phyloP scores from a whole-genome alignment of 2,888 invertebrate genomes.

The Lypha dubia region DNA sequence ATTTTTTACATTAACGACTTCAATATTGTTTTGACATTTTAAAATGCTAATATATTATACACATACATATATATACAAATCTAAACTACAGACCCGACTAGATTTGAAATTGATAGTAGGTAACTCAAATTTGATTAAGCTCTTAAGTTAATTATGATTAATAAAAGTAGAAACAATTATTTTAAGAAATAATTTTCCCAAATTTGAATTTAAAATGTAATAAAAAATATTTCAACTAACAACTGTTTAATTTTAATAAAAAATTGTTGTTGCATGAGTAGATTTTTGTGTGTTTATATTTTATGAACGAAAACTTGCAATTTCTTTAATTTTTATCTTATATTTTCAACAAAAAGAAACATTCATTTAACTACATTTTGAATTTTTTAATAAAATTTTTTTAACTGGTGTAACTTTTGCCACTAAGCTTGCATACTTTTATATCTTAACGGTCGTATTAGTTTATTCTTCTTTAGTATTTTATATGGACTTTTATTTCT shows the following conservation, averaged over 20 bases:
- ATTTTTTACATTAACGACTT: slow-evolving; percentile 33
- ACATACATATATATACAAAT: slow-evolving; percentile 46
- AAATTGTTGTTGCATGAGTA: slow-evolving; percentile 1
- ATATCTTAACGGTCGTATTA: slow-evolving; percentile 7
- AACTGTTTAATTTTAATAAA: slow-evolving; percentile 7
- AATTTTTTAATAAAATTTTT: neutral
- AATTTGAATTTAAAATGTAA: slow-evolving; percentile 18
- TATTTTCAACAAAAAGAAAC: neutral
- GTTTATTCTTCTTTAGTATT: neutral
- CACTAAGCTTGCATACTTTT: slow-evolving; percentile 5
- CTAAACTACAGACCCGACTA: slow-evolving; percentile 29
- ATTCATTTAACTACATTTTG: slow-evolving; percentile 1
- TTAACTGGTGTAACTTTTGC: neutral
- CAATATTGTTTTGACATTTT: slow-evolving; percentile 63
- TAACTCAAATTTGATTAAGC: slow-evolving; percentile 53
- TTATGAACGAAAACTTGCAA: neutral
- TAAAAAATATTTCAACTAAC: slow-evolving; percentile 18
- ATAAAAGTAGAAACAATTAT: neutral
- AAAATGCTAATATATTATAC: slow-evolving; percentile 56
- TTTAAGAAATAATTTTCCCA: slow-evolving; percentile 28
- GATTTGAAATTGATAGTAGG: slow-evolving; percentile 57
- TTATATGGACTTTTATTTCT: slow-evolving; percentile 7
- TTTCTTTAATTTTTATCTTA: slow-evolving; percentile 5
- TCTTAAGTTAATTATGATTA: slow-evolving; percentile 44
- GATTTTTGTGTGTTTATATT: slow-evolving; percentile 11